These are phyloP conservation scores for Paracyprichromis sp. DNA, from an alignment of 2,113 vertebrate species.

Conservation along the genomic window DNA sequence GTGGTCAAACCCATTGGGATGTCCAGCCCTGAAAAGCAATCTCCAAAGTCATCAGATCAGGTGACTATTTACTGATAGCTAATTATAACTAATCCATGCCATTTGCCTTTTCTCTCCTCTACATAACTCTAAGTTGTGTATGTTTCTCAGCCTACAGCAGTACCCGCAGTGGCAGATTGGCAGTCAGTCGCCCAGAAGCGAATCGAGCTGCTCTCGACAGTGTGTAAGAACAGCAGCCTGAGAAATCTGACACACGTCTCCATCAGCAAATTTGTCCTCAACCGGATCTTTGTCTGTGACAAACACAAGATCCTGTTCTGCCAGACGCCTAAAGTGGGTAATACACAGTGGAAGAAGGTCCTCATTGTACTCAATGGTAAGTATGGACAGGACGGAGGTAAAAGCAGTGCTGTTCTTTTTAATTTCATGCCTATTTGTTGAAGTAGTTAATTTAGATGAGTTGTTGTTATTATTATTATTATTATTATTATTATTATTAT, in stretches of 20 bases:
- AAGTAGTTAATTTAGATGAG: neutral
- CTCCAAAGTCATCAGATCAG: slow-evolving; percentile 65
- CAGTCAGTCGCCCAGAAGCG: slow-evolving; percentile 74
- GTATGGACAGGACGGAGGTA: neutral
- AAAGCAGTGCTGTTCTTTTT: neutral
- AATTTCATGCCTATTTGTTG: neutral
- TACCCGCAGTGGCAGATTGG: slow-evolving; percentile 52
- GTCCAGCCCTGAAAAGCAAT: slow-evolving; percentile 54
- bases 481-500: neutral
- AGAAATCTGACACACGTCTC: slow-evolving; percentile 83
- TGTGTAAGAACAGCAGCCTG: slow-evolving; percentile 80
- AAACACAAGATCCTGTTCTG: slow-evolving; percentile 97
- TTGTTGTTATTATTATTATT: accelerated
- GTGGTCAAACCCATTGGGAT: slow-evolving; percentile 31
- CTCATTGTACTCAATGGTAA: slow-evolving; percentile 94
- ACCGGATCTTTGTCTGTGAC: slow-evolving; percentile 97
- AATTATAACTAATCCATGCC: accelerated
- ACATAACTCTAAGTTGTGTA: neutral
- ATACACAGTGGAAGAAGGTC: slow-evolving; percentile 99
- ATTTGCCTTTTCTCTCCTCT: neutral
- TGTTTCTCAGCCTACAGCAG: slow-evolving; percentile 69
- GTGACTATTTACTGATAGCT: slow-evolving; percentile 46
- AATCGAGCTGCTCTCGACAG: slow-evolving; percentile 74
- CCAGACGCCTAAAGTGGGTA: slow-evolving; percentile 98
- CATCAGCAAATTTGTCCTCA: slow-evolving; percentile 90